phyloP scores from a whole-genome alignment of 2,797 vertebrate species.

The Notolabrus celidotus region DNA sequence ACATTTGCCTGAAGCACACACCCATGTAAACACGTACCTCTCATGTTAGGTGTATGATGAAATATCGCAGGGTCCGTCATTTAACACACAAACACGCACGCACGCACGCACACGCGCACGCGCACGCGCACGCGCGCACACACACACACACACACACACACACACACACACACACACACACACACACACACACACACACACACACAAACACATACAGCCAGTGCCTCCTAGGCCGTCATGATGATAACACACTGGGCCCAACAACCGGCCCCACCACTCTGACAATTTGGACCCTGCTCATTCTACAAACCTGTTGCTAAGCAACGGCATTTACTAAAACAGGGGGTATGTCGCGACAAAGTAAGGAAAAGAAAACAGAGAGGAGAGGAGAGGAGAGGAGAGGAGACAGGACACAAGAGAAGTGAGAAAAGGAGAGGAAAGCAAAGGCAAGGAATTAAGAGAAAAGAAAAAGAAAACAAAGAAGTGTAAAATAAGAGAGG shows the following conservation, averaged over 20 bases:
- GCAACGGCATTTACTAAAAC: constrained; percentile 74
- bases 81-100: constrained; percentile 59
- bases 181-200: constrained; percentile 65
- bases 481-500: not conserved
- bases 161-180: constrained; percentile 66
- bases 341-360: not conserved
- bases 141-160: constrained; percentile 52
- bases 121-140: constrained; percentile 46
- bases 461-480: too few species aligned
- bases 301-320: constrained; percentile 81
- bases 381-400: too few species aligned
- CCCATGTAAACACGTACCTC: constrained; percentile 1
- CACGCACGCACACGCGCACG: constrained; percentile 42
- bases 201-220: constrained; percentile 44
- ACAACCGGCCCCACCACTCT: constrained; percentile 56
- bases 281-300: constrained; percentile 67
- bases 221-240: constrained; percentile 46
- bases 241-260: constrained; percentile 60
- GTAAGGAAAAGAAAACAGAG: too few species aligned
- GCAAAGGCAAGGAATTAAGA: not conserved
- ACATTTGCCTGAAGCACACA: constrained; percentile 30
- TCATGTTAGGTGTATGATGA: constrained; percentile 38
- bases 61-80: constrained; percentile 34
- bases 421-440: not conserved
- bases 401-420: not conserved